These are phyloP conservation scores for Pogonognathellus flavescens DNA, from an alignment of 1,140 invertebrate genomes.

Conservation along the genomic window DNA sequence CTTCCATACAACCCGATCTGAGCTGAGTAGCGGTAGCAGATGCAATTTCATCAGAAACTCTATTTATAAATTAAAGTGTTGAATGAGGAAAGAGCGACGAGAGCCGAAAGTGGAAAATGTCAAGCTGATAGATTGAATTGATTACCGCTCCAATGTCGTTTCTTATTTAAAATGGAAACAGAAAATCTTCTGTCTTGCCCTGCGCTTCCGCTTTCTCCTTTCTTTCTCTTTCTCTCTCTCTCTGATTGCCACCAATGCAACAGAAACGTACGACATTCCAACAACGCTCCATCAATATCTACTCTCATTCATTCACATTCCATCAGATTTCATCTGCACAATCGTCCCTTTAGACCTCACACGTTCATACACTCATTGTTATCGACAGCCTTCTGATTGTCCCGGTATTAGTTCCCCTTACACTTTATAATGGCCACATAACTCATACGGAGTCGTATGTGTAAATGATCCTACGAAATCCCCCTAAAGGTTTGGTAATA, in stretches of 20 bases:
- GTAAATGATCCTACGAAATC: too few relatives aligned
- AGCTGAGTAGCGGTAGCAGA: background rate
- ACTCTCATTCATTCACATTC: constrained; percentile 36
- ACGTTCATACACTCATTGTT: background rate
- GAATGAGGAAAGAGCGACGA: background rate
- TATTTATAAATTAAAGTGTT: constrained; percentile 42
- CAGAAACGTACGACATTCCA: background rate
- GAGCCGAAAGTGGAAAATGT: constrained; percentile 36
- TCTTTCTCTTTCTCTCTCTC: background rate
- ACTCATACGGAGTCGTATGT: too few relatives aligned
- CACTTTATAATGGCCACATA: too few relatives aligned
- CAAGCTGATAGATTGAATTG: constrained; percentile 41
- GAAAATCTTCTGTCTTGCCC: constrained; percentile 18
- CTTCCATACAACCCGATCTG: background rate
- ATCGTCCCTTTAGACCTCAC: background rate
- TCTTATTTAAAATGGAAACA: constrained; percentile 46
- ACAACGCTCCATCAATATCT: background rate
- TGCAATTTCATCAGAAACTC: constrained; percentile 17
- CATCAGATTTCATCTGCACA: background rate
- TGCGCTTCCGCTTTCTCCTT: background rate
- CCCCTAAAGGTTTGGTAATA: too few relatives aligned
- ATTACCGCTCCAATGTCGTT: constrained; percentile 7
- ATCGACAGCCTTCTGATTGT: background rate
- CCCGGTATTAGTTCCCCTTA: too few relatives aligned
- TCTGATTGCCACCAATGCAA: background rate